Base-by-base conservation (phyloP, 2,888 invertebrate species). In the Anaspis maculata region DNA sequence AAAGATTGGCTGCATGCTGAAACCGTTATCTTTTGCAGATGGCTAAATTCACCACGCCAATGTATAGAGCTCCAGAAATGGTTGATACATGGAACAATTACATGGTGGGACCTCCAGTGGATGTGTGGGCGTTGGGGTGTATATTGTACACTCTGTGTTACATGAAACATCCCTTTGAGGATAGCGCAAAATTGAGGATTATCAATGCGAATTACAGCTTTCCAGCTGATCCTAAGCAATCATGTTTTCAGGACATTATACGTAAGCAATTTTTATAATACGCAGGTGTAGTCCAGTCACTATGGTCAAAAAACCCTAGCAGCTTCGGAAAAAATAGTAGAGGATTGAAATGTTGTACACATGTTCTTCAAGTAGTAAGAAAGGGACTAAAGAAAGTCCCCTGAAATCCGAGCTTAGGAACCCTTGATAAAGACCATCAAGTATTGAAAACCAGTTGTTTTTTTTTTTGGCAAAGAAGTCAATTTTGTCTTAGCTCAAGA, bases 51-150 rank as follows among this genome's bases (percentile, higher is more conserved):
- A 89, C 90, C 13, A 90, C 90, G 6, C 90, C 90, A 1, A 89
- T 89, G 97, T 98, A 98, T 66, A 75, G 98, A 60, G 88, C 97
- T 1, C 98, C 98, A 15, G 98, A 98, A 73, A 94, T 97, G 83
- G 73, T 97, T 43, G 96, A 97, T 61, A 89, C 95, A 3, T 98
- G 97, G 87, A 90, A 84, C 56, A 95, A 98, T 62, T 83, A 84
- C 59, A 85, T 83, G 41, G 92, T 98, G 46, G 92, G 92, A 34
- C 77, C 86, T 45, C 80, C 86, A 25, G 80, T 85, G 2, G 98
- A 99, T 67, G 74, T 95, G 21, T 98, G 98, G 98, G 96, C 97
- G 0, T 69, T 98, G 9, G 98, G 98, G 4, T 98, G 98, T 65
- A 79, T 98, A 44, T 69, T 97, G 9, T 97, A 89, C 63, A 80